These are phyloP conservation scores for Cynopterus brachyotis DNA, from an alignment of 2,113 vertebrate species.

Conservation along the genomic window DNA sequence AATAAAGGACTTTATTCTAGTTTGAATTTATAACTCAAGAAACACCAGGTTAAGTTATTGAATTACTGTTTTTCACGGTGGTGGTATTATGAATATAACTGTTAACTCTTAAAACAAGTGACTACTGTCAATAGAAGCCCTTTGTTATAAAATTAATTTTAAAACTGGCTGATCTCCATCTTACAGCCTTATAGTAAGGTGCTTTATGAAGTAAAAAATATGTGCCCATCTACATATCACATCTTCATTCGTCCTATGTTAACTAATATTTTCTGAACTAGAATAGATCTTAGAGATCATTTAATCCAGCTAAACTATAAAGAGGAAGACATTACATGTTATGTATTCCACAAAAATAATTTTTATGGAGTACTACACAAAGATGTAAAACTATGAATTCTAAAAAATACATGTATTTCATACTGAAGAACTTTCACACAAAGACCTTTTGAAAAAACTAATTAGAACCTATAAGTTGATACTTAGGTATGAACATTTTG, in stretches of 20 bases:
- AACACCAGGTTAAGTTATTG: neutral
- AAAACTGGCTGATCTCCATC: neutral
- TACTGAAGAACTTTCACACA: neutral
- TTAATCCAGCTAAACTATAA: neutral
- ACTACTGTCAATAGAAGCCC: neutral
- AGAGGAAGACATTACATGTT: neutral
- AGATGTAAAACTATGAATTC: neutral
- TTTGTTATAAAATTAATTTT: constrained; percentile 33
- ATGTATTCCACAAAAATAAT: neutral
- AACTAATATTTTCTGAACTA: constrained; percentile 20
- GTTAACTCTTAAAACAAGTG: neutral
- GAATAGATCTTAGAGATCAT: neutral
- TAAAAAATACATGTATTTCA: neutral
- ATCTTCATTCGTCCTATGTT: neutral
- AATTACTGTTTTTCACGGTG: neutral
- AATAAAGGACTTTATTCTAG: neutral
- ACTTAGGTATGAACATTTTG: neutral
- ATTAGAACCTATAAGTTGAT: neutral
- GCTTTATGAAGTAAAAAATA: constrained; percentile 9
- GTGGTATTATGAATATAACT: neutral
- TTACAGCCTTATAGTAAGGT: neutral
- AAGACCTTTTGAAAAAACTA: neutral
- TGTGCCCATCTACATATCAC: neutral
- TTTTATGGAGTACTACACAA: neutral
- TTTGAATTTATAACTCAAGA: constrained; percentile 23